Conservation (phyloP, 2,797 vertebrate genomes). For the Mus minutoides region DNA sequence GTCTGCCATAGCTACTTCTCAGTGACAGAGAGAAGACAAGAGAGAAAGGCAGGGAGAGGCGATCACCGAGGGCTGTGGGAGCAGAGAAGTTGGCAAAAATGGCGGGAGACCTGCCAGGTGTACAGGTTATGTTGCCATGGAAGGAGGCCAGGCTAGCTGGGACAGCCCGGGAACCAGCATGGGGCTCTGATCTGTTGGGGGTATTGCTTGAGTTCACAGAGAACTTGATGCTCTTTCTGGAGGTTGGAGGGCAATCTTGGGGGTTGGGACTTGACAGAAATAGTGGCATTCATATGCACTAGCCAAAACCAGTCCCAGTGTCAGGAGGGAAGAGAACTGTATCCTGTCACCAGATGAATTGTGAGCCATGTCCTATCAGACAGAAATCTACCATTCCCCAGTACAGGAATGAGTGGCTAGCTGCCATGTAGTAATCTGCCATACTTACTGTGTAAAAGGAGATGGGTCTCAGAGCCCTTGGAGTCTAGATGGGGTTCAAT, state of each 20-base stretch:
- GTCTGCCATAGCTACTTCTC: background rate
- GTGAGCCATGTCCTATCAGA: background rate
- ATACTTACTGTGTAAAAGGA: background rate
- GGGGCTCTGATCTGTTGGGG: background rate
- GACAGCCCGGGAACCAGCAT: background rate
- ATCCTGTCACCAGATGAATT: background rate
- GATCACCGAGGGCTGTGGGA: no score
- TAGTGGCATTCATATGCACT: no score
- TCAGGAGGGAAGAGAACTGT: background rate
- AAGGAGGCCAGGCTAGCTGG: background rate
- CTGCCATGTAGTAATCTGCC: background rate
- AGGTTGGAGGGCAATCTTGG: background rate
- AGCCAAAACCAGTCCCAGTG: background rate
- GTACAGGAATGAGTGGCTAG: background rate
- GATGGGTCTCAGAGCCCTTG: background rate
- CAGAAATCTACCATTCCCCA: background rate
- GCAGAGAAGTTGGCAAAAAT: background rate
- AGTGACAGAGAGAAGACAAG: background rate
- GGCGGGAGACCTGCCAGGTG: background rate
- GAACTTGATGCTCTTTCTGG: background rate
- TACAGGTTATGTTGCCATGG: background rate
- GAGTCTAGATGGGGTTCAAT: background rate
- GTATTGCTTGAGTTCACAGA: background rate
- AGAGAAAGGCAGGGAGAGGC: background rate
- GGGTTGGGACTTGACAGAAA: background rate